These are phyloP conservation scores for Esox masquinongy DNA, from an alignment of 2,797 vertebrate genomes.

Conservation along the genomic window DNA sequence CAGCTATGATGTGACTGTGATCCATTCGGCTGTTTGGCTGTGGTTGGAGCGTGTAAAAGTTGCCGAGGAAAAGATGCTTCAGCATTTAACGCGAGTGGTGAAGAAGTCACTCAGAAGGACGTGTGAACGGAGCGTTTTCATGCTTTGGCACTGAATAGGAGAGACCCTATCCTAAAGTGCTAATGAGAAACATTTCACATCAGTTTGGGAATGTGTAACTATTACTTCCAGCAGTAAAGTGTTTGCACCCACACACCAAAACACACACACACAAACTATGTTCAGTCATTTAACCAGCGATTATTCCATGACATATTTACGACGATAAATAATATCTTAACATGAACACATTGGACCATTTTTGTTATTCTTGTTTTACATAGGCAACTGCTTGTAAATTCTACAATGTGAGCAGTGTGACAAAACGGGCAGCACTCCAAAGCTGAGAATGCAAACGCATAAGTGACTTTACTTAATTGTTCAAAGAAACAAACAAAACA, in stretches of 20 bases:
- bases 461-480: too few relatives aligned
- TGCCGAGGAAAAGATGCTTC: neutral
- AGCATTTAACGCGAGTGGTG: slow-evolving; percentile 1
- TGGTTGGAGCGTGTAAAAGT: slow-evolving; percentile 4
- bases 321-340: neutral
- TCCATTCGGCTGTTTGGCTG: neutral
- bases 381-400: too few relatives aligned
- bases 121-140: slow-evolving; percentile 24
- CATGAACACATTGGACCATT: too few relatives aligned
- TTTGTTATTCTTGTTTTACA: too few relatives aligned
- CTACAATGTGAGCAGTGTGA: too few relatives aligned
- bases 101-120: slow-evolving; percentile 28
- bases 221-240: slow-evolving; percentile 53
- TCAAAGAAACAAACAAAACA: too few relatives aligned
- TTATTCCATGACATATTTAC: neutral
- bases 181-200: slow-evolving; percentile 53
- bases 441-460: too few relatives aligned
- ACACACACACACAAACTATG: slow-evolving; percentile 13
- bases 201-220: slow-evolving; percentile 37
- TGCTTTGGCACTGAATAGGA: slow-evolving; percentile 17
- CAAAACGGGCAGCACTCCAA: too few relatives aligned
- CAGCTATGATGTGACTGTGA: neutral
- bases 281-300: neutral
- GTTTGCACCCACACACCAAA: neutral
- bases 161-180: slow-evolving; percentile 25